These are phyloP conservation scores for Drosophila novamexicana DNA, from an alignment of 1,140 invertebrate species.

Conservation along the genomic window DNA sequence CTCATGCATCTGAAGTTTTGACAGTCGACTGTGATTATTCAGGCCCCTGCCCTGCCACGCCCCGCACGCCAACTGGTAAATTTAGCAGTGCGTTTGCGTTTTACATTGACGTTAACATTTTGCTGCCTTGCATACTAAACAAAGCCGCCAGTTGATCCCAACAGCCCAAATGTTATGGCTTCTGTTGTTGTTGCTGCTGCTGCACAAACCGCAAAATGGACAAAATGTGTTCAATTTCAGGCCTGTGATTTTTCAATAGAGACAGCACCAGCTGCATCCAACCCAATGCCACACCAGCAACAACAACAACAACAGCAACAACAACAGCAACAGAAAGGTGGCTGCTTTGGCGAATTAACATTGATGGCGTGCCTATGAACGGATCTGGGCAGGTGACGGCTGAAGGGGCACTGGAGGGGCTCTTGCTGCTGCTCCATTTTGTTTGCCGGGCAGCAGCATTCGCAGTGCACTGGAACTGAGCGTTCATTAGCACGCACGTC, in stretches of 20 bases:
- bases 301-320: conserved; percentile 11
- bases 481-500: conserved; percentile 81
- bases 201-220: conserved; percentile 74
- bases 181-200: conserved; percentile 21
- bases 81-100: conserved; percentile 77
- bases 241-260: conserved; percentile 81
- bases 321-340: conserved; percentile 1
- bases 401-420: neutral
- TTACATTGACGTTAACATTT: conserved; percentile 74
- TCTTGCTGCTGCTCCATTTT: conserved; percentile 41
- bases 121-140: conserved; percentile 78
- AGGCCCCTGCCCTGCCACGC: neutral
- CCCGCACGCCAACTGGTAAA: conserved; percentile 34
- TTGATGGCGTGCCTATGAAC: conserved; percentile 58
- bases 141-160: conserved; percentile 46
- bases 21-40: conserved; percentile 78
- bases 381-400: conserved; percentile 5
- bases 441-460: conserved; percentile 48
- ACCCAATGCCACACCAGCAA: neutral
- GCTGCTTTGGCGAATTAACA: conserved; percentile 78
- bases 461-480: conserved; percentile 35
- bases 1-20: conserved; percentile 78
- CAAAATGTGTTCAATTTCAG: conserved; percentile 82
- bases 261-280: conserved; percentile 17
- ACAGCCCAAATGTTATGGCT: conserved; percentile 57